A percentile compares a stretch with the other conserved stretches of the same genome.
Conservation (phyloP, 35 echinoderm and acorn worm genomes). For the Heliocidaris tuberculata region DNA sequence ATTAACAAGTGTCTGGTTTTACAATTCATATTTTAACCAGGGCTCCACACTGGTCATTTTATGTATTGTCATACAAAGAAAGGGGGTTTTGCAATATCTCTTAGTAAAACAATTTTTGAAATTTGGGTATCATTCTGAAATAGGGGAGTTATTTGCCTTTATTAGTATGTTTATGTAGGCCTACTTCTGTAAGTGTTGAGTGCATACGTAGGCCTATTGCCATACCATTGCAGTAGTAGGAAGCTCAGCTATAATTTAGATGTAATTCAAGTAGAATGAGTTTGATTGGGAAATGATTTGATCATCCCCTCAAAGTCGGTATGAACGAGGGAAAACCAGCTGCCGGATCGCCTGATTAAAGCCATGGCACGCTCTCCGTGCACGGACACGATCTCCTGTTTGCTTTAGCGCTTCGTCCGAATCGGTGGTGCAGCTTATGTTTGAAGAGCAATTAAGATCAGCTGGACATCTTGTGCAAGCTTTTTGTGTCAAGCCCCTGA, state of each 20-base stretch:
- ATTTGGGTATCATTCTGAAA: too few relatives aligned
- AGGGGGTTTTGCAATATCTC: too few relatives aligned
- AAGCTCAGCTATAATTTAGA: not conserved
- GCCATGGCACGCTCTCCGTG: not conserved
- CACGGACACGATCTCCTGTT: not conserved
- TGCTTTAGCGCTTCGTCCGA: not conserved
- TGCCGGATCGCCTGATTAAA: not conserved
- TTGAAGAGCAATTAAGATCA: not conserved
- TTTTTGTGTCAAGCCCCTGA: not conserved
- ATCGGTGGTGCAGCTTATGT: not conserved
- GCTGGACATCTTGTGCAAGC: not conserved
- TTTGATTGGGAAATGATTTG: constrained; percentile 12
- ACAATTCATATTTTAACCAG: too few relatives aligned
- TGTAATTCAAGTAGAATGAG: not conserved
- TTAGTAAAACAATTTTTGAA: too few relatives aligned
- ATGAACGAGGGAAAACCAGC: not conserved
- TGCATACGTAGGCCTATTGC: too few relatives aligned
- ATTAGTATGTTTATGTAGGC: too few relatives aligned
- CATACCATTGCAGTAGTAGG: not conserved
- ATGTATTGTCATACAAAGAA: too few relatives aligned
- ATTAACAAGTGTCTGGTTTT: too few relatives aligned
- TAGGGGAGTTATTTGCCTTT: too few relatives aligned
- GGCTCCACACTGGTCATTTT: too few relatives aligned
- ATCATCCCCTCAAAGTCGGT: not conserved
- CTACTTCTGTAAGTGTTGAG: too few relatives aligned